Percentiles rank a stretch among this genome's conserved stretches.
These are phyloP conservation scores for Dolichomitus sp. DNA, from an alignment of 2,888 invertebrate genomes.

Conservation along the genomic window DNA sequence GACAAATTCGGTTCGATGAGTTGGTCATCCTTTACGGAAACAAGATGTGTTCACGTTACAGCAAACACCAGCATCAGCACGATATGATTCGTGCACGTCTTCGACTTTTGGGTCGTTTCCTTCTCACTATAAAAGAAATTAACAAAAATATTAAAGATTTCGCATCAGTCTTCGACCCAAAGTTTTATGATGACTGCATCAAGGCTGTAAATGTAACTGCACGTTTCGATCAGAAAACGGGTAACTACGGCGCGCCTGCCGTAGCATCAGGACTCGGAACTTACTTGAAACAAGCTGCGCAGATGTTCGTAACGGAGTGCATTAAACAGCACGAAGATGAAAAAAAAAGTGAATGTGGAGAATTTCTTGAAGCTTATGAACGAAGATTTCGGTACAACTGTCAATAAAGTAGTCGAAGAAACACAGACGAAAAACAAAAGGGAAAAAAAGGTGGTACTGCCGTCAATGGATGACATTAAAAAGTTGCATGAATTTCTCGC, in stretches of 20 bases:
- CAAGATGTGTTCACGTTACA: conserved; percentile 55
- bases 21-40: conserved; percentile 63
- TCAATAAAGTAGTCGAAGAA: conserved; percentile 65
- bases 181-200: conserved; percentile 39
- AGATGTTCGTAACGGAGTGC: conserved; percentile 19
- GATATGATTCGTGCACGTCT: conserved; percentile 54
- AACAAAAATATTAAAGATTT: conserved; percentile 51
- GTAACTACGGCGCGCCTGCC: conserved; percentile 28
- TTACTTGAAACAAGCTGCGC: conserved; percentile 36
- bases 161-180: conserved; percentile 44
- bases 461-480: conserved; percentile 39
- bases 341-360: conserved; percentile 46
- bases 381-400: conserved; percentile 51
- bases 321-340: conserved; percentile 32
- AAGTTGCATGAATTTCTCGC: conserved; percentile 35
- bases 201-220: conserved; percentile 37
- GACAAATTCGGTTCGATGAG: conserved; percentile 62
- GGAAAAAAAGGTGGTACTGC: conserved; percentile 38
- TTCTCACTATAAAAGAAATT: conserved; percentile 1
- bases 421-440: conserved; percentile 33
- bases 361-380: conserved; percentile 65
- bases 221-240: conserved; percentile 25
- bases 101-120: conserved; percentile 44
- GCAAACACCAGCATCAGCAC: conserved; percentile 36
- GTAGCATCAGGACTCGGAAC: conserved; percentile 42